These are phyloP conservation scores for Arctopsyche grandis DNA, from an alignment of 1,140 invertebrate species.

Conservation along the genomic window DNA sequence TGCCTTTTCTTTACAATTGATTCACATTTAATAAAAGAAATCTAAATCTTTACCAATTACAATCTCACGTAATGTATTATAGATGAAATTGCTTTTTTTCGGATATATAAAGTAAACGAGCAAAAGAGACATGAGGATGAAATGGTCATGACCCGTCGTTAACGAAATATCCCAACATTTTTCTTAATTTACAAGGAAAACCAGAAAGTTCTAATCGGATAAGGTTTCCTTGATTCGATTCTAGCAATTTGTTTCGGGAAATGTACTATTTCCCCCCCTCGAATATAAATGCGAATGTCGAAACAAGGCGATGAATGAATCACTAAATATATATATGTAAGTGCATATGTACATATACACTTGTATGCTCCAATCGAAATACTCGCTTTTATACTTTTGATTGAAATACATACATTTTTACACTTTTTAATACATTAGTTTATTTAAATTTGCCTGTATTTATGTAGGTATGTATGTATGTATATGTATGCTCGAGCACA, in stretches of 20 bases:
- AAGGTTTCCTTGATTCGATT: conserved; percentile 28
- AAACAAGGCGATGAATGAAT: conserved; percentile 1
- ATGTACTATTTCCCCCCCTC: background rate
- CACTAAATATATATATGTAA: background rate
- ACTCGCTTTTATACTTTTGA: no score
- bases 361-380: background rate
- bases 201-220: conserved; percentile 21
- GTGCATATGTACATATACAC: background rate
- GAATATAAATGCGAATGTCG: conserved; percentile 21
- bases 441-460: background rate
- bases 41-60: no score
- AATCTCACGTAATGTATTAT: no score
- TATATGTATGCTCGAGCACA: background rate
- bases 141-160: conserved; percentile 18
- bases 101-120: background rate
- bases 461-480: background rate
- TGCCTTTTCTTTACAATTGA: no score
- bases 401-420: background rate
- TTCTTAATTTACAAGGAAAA: conserved; percentile 26
- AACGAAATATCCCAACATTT: conserved; percentile 11
- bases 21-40: no score
- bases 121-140: background rate
- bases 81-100: background rate
- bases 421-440: background rate
- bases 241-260: conserved; percentile 16